These are phyloP conservation scores for Sussaba pulchella DNA, from an alignment of 2,888 invertebrate species.

Conservation along the genomic window DNA sequence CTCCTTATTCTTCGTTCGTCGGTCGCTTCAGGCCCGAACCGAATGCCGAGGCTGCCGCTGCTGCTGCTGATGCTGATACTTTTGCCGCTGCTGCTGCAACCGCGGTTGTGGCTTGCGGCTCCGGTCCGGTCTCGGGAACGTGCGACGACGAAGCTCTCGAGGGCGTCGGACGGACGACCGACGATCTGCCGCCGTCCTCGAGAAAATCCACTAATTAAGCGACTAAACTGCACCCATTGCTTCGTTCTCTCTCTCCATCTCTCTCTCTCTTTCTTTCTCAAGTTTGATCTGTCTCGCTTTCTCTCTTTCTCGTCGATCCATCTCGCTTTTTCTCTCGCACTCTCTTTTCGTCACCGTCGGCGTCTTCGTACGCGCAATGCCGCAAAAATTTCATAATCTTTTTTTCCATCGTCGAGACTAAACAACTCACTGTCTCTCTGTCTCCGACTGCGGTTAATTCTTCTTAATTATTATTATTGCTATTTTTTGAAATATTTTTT, in stretches of 20 bases:
- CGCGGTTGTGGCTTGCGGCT: too few relatives aligned
- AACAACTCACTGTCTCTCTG: neutral
- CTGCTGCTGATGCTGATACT: too few relatives aligned
- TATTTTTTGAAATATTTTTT: too few relatives aligned
- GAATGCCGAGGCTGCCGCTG: too few relatives aligned
- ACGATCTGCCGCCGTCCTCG: slow-evolving; percentile 25
- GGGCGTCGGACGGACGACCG: slow-evolving; percentile 41
- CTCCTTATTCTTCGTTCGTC: slow-evolving; percentile 30
- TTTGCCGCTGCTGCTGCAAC: too few relatives aligned
- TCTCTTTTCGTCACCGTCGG: neutral
- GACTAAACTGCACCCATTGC: slow-evolving; percentile 53
- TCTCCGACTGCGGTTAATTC: neutral
- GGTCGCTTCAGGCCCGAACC: slow-evolving; percentile 5
- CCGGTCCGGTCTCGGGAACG: slow-evolving; percentile 29
- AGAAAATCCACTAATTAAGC: slow-evolving; percentile 58
- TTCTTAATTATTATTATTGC: too few relatives aligned
- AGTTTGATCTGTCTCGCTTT: neutral
- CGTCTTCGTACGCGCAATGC: slow-evolving; percentile 1
- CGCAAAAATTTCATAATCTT: slow-evolving; percentile 22
- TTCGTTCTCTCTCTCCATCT: neutral
- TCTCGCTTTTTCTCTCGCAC: neutral
- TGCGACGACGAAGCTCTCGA: slow-evolving; percentile 40
- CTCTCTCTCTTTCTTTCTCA: neutral
- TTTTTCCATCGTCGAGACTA: neutral
- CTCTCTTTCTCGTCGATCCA: neutral